Conservation (phyloP, 2,888 invertebrate genomes). For the Leptura quadrifasciata region DNA sequence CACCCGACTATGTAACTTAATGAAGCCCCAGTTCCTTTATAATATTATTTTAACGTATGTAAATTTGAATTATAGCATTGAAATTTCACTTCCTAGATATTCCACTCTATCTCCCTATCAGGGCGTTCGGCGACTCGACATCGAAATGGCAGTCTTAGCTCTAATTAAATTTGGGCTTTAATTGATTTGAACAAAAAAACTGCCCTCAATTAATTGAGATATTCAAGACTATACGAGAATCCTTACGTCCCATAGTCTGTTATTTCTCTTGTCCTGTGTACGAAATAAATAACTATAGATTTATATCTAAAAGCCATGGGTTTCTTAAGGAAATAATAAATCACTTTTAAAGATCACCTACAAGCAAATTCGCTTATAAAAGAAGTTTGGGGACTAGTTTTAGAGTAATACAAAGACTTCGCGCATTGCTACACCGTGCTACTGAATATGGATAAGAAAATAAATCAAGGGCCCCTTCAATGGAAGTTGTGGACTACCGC, state of each 20-base stretch:
- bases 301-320: conserved; percentile 42
- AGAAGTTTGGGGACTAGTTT: conserved; percentile 55
- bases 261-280: conserved; percentile 20
- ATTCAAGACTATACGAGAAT: not conserved
- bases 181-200: too few relatives aligned
- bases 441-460: conserved; percentile 61
- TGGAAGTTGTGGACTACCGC: conserved; percentile 52
- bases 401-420: conserved; percentile 49
- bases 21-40: too few relatives aligned
- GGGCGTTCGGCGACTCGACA: too few relatives aligned
- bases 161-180: too few relatives aligned
- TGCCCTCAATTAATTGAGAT: not conserved
- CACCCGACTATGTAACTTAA: too few relatives aligned
- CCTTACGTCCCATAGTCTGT: not conserved
- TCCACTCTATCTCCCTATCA: too few relatives aligned
- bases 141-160: too few relatives aligned
- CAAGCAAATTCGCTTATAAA: conserved; percentile 68
- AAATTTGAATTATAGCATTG: too few relatives aligned
- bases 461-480: conserved; percentile 58
- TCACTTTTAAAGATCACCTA: conserved; percentile 67
- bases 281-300: conserved; percentile 46
- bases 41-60: too few relatives aligned
- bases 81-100: too few relatives aligned
- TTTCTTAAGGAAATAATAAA: conserved; percentile 64
- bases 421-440: conserved; percentile 45